Base-by-base conservation (phyloP, 2,888 invertebrate species). In the Pseudococcus longispinus region DNA sequence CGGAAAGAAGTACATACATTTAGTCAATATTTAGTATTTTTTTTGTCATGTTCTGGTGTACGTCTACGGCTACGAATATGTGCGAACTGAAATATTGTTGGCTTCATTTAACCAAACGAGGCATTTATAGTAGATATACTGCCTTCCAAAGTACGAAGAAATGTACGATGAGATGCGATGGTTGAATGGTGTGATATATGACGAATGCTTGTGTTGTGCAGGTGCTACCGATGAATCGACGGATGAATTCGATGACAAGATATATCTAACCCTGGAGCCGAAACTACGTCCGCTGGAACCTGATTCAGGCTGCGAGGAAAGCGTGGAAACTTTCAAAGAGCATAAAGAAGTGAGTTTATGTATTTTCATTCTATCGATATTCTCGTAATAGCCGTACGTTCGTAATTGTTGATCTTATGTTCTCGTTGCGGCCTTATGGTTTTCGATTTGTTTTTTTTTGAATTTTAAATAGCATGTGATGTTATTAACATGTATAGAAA, bases 201-300 rank as follows among this genome's bases (percentile, higher is more conserved):
- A 60, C 9, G 60, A 60, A 1, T 46, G 13, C 3, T 46, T 46
- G 44, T 46, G 44, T 74, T 85, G 77, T 80, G 23, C 80, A 86
- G 86, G 86, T 80, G 86, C 74, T 32, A 46, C 32, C 2, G 77
- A 20, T 55, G 44, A 55, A n/a, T 29, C 87, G 18, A 87, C 88
- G 55, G 88, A 89, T 42, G 89, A 88, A 15, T 88, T 89, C 65
- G 89, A 89, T 83, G 88, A 89, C 46, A 80, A 82, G 20, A 87
- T 89, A 20, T 89, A 89, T 85, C 42, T 89, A 20, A 93, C 95
- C 91, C 93, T 96, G 91, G 91, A 97, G 89, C 94, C 95, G 0
- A 95, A 96, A 90, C 91, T 96, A 87, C 93, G 96, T 89, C 98
- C 98, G 2, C 93, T 95, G 89, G 94, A 95, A 60, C 97, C 98